These are phyloP conservation scores for Euplexia lucipara DNA, from an alignment of 2,888 invertebrate species.

Conservation along the genomic window DNA sequence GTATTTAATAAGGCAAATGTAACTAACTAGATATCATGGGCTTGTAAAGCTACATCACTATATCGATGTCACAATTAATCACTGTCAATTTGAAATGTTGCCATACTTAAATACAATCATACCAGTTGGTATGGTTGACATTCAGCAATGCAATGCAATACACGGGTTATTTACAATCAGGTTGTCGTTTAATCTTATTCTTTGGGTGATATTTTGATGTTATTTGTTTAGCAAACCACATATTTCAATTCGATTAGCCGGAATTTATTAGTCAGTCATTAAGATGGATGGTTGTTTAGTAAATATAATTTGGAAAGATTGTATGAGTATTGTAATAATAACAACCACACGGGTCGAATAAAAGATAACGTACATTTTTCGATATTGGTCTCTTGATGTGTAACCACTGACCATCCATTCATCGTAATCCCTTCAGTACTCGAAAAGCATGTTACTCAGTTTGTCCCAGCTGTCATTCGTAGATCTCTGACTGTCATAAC, in stretches of 20 bases:
- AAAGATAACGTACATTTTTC: too few species aligned
- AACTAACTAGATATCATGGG: background rate
- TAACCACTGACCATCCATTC: too few species aligned
- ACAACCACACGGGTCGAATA: too few species aligned
- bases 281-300: background rate
- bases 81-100: background rate
- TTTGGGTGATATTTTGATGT: constrained; percentile 1
- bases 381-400: too few species aligned
- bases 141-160: constrained; percentile 12
- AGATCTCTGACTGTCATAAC: too few species aligned
- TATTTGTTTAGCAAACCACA: constrained; percentile 2
- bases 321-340: too few species aligned
- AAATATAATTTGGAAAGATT: background rate
- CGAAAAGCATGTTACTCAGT: too few species aligned
- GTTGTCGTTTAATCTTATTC: constrained; percentile 18
- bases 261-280: background rate
- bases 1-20: background rate
- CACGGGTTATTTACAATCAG: constrained; percentile 8
- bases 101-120: background rate
- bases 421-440: too few species aligned
- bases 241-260: constrained; percentile 1
- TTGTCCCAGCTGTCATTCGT: too few species aligned
- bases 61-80: background rate
- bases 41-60: background rate
- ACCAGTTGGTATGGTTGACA: background rate